These are phyloP conservation scores for Solea senegalensis DNA, from an alignment of 2,113 vertebrate species.

Conservation along the genomic window DNA sequence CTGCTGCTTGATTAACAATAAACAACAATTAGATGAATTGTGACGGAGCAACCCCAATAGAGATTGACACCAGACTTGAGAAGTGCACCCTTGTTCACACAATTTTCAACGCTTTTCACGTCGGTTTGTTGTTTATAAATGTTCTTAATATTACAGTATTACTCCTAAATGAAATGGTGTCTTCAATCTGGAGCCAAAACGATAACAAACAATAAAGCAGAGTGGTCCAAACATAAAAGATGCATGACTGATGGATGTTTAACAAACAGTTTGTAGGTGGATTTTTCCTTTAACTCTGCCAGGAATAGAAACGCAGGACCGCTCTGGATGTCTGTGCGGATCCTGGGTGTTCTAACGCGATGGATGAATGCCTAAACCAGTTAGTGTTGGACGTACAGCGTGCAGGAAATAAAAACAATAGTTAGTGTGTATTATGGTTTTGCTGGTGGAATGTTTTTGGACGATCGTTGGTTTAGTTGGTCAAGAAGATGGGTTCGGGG, in stretches of 20 bases:
- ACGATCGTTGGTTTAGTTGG: constrained; percentile 38
- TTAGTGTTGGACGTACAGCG: constrained; percentile 18
- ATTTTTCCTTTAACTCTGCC: constrained; percentile 8
- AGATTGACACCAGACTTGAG: too few relatives aligned
- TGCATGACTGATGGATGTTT: neutral
- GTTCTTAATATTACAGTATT: neutral
- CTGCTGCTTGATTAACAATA: too few relatives aligned
- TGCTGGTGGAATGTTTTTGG: constrained; percentile 29
- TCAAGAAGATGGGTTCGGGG: constrained; percentile 35
- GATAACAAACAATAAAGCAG: neutral
- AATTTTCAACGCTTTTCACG: neutral
- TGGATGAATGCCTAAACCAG: constrained; percentile 29
- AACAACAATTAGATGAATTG: too few relatives aligned
- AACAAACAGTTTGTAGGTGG: constrained; percentile 3
- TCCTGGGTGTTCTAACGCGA: constrained; percentile 22
- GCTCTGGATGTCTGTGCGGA: constrained; percentile 19
- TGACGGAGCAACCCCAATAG: too few relatives aligned
- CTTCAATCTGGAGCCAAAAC: neutral
- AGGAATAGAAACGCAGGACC: neutral
- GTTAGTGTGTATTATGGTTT: constrained; percentile 5
- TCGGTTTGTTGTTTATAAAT: neutral
- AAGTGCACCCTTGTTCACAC: too few relatives aligned
- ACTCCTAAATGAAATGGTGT: neutral
- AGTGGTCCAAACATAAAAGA: neutral
- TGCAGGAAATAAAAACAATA: constrained; percentile 9